Conservation (phyloP, 1,140 invertebrate genomes). For the Brachionus rubens region DNA sequence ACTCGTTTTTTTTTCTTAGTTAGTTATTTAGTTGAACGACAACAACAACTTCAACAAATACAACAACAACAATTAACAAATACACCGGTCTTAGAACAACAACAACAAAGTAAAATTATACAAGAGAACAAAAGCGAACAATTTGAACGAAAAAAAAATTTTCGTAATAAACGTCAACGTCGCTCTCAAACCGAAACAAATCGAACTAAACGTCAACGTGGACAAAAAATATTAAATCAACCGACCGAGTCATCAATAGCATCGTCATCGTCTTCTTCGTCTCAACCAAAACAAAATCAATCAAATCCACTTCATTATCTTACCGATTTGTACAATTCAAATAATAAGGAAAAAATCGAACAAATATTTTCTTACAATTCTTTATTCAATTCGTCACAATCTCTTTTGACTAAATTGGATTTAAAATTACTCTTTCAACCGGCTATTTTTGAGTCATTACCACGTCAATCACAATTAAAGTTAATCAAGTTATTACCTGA, state of each 20-base stretch:
- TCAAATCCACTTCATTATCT: not conserved
- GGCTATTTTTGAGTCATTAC: slow-evolving; percentile 36
- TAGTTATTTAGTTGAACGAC: not conserved
- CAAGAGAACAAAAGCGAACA: not conserved
- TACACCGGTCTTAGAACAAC: not conserved
- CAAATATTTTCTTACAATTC: slow-evolving; percentile 27
- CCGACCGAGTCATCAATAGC: slow-evolving; percentile 18
- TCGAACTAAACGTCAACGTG: not conserved
- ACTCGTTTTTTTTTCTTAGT: not conserved
- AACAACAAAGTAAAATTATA: not conserved
- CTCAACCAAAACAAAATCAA: not conserved
- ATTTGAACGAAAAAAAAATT: not conserved
- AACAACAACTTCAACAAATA: not conserved
- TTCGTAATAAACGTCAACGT: not conserved
- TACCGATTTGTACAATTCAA: not conserved
- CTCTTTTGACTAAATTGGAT: slow-evolving; percentile 44
- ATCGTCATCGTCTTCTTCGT: slow-evolving; percentile 12
- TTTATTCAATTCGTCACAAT: slow-evolving; percentile 18
- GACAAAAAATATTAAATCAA: not conserved
- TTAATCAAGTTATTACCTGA: slow-evolving; percentile 42
- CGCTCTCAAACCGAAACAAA: not conserved
- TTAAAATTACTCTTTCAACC: slow-evolving; percentile 40
- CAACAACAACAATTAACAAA: not conserved
- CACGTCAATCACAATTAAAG: slow-evolving; percentile 42
- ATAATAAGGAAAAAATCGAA: slow-evolving; percentile 9